These are phyloP conservation scores for Drosophila kanekoi DNA, from an alignment of 2,888 invertebrate species.

Conservation along the genomic window DNA sequence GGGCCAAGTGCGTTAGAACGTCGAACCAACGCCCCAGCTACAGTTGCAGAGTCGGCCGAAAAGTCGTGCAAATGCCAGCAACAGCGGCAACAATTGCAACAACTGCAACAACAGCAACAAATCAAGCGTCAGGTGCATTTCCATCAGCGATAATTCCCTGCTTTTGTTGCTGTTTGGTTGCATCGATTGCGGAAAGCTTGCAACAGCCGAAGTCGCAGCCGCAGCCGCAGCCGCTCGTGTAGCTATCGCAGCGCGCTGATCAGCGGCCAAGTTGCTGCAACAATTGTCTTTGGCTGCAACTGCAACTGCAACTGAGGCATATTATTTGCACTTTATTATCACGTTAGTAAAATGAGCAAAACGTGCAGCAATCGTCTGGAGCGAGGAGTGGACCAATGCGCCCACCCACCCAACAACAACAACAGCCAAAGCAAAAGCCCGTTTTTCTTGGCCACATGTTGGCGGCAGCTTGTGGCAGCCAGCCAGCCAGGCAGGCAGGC, in stretches of 20 bases:
- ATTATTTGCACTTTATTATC: conserved; percentile 85
- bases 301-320: conserved; percentile 75
- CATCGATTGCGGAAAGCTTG: conserved; percentile 74
- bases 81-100: conserved; percentile 28
- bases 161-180: conserved; percentile 45
- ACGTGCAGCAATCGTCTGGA: conserved; percentile 71
- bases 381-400: conserved; percentile 21
- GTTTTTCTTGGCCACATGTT: conserved; percentile 55
- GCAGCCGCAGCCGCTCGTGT: conserved; percentile 15
- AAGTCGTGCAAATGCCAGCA: conserved; percentile 69
- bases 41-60: conserved; percentile 7
- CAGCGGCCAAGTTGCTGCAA: conserved; percentile 42
- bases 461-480: conserved; percentile 24
- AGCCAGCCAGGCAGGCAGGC: background rate
- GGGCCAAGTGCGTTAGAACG: conserved; percentile 63
- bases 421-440: conserved; percentile 6
- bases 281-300: conserved; percentile 65
- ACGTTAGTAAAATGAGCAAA: conserved; percentile 84
- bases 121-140: conserved; percentile 84
- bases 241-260: conserved; percentile 59
- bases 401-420: conserved; percentile 53
- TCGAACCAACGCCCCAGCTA: conserved; percentile 67
- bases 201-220: conserved; percentile 45
- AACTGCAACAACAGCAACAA: conserved; percentile 42
- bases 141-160: conserved; percentile 80